These are phyloP conservation scores for Bimastos eiseni DNA, from an alignment of 2,888 invertebrate species.

Conservation along the genomic window DNA sequence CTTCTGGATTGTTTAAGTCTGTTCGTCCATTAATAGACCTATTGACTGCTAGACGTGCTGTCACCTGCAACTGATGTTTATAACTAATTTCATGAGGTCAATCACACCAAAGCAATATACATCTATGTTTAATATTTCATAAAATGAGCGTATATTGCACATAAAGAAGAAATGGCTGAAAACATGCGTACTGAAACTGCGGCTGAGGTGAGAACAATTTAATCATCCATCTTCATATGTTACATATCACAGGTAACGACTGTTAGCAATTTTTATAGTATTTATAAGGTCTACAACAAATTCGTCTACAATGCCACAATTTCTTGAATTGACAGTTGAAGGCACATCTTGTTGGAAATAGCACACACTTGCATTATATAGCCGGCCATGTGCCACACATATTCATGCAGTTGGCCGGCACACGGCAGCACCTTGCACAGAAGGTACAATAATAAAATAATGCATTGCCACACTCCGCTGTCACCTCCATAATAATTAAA, in stretches of 20 bases:
- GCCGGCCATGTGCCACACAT: background rate
- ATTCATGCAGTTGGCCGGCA: background rate
- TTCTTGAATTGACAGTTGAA: background rate
- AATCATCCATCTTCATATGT: background rate
- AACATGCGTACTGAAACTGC: no score
- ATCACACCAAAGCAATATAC: no score
- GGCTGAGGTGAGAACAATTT: no score
- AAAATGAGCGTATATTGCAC: no score
- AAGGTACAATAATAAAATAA: background rate
- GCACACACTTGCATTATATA: background rate
- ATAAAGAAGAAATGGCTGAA: no score
- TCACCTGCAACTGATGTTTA: no score
- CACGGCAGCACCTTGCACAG: background rate
- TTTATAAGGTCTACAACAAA: background rate
- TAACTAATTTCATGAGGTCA: no score
- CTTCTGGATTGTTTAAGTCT: no score
- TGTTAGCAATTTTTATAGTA: no score
- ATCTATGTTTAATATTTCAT: no score
- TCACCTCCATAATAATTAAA: background rate
- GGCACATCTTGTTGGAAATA: background rate
- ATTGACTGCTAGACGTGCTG: no score
- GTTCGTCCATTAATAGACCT: no score
- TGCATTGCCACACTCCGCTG: background rate
- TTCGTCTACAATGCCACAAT: background rate
- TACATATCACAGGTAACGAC: background rate